These are phyloP conservation scores for Coregonus suidteri DNA, from an alignment of 2,797 vertebrate genomes.

Conservation along the genomic window DNA sequence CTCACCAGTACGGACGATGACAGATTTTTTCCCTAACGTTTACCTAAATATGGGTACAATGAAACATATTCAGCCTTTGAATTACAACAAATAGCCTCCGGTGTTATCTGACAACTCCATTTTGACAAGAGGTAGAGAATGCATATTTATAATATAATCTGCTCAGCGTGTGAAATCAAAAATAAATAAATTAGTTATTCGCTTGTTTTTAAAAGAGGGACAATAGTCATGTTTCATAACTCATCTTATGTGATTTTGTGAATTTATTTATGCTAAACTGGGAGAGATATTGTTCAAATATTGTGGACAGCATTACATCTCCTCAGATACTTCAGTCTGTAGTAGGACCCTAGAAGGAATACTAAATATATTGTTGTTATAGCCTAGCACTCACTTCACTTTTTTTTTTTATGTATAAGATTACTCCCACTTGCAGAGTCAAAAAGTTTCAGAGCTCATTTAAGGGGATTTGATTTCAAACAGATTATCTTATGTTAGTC, in stretches of 20 bases:
- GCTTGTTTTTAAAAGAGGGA: constrained; percentile 16
- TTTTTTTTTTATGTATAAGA: no score
- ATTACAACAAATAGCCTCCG: constrained; percentile 61
- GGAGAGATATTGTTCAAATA: not conserved
- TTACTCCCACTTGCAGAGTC: constrained; percentile 7
- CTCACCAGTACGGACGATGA: not conserved
- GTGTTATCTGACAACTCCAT: constrained; percentile 54
- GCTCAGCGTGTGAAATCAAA: constrained; percentile 42
- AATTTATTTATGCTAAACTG: not conserved
- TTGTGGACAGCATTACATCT: not conserved
- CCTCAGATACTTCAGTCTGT: not conserved
- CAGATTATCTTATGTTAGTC: constrained; percentile 21
- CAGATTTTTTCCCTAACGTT: constrained; percentile 40
- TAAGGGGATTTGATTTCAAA: constrained; percentile 35
- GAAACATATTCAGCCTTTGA: constrained; percentile 66
- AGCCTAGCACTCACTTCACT: not conserved
- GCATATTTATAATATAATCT: constrained; percentile 72
- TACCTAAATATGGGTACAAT: constrained; percentile 33
- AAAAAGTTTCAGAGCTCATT: constrained; percentile 21
- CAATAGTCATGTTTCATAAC: not conserved
- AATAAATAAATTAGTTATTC: constrained; percentile 41
- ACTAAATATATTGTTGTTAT: not conserved
- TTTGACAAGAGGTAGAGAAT: constrained; percentile 55
- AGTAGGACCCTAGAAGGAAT: not conserved
- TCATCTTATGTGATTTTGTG: constrained; percentile 13